Evolutionary conservation across 2,113 vertebrate genomes (phyloP).

Genomic region (Tor tambroides): DNA sequence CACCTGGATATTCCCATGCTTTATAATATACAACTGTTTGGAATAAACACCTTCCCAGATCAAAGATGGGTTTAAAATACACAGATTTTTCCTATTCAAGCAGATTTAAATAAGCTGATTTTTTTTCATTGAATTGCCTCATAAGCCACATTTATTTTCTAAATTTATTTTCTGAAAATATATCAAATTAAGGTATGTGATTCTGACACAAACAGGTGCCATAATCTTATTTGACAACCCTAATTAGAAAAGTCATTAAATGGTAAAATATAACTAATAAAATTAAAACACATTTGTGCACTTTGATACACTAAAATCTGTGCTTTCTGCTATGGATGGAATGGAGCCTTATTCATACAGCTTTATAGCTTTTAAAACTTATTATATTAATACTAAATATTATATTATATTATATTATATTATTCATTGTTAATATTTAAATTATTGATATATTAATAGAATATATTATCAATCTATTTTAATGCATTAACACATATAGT

Average conservation of each 20-base stretch:
- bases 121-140: background rate
- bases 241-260: background rate
- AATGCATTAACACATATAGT: too few relatives aligned
- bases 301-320: background rate
- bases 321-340: background rate
- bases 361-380: too few relatives aligned
- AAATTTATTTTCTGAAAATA: too few relatives aligned
- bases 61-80: background rate
- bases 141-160: background rate
- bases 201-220: background rate
- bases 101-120: background rate
- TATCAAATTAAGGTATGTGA: background rate
- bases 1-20: background rate
- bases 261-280: background rate
- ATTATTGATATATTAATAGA: background rate
- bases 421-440: background rate
- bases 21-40: background rate
- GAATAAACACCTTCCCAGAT: background rate
- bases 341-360: background rate
- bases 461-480: too few relatives aligned
- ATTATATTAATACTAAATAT: too few relatives aligned
- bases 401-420: too few relatives aligned
- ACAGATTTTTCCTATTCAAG: background rate
- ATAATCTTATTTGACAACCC: background rate
- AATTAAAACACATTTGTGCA: background rate